A percentile compares a stretch with the other conserved stretches of the same genome.
These are phyloP conservation scores for Cryptocephalus moraei DNA, from an alignment of 2,888 invertebrate genomes.

Conservation along the genomic window DNA sequence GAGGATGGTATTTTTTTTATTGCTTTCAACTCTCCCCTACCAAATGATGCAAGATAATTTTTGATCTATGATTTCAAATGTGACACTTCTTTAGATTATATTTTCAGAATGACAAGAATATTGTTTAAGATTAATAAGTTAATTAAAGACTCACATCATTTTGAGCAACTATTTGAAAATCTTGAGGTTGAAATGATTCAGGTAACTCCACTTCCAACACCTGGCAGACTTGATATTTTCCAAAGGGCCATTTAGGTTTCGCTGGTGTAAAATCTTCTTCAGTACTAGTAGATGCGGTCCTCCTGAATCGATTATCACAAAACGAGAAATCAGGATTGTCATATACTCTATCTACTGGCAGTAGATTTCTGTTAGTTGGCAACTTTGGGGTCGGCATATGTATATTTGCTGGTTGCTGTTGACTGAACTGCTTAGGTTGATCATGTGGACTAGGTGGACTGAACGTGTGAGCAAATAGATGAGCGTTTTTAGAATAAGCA, in stretches of 20 bases:
- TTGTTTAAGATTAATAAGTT: not conserved
- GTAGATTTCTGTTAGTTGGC: conserved; percentile 17
- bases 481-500: conserved; percentile 70
- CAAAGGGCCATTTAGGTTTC: conserved; percentile 43
- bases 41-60: too few relatives aligned
- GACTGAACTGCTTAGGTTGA: conserved; percentile 29
- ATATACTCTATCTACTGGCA: conserved; percentile 6
- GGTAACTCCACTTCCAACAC: conserved; percentile 35
- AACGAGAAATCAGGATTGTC: not conserved
- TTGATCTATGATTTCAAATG: too few relatives aligned
- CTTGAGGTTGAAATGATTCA: conserved; percentile 16
- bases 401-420: conserved; percentile 28
- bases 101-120: not conserved
- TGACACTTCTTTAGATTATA: too few relatives aligned
- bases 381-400: conserved; percentile 28
- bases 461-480: conserved; percentile 41
- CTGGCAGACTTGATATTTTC: conserved; percentile 43
- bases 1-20: too few relatives aligned
- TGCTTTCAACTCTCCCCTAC: too few relatives aligned
- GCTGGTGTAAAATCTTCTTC: conserved; percentile 11
- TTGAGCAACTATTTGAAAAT: conserved; percentile 22
- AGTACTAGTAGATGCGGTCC: conserved; percentile 13
- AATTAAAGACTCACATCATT: conserved; percentile 21
- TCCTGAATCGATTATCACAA: conserved; percentile 10
- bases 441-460: conserved; percentile 27